Evolutionary conservation across 2,113 vertebrate genomes (phyloP), one percentile per base, ranked within the genome.

Genomic region (Melanostigma gelatinosum): DNA sequence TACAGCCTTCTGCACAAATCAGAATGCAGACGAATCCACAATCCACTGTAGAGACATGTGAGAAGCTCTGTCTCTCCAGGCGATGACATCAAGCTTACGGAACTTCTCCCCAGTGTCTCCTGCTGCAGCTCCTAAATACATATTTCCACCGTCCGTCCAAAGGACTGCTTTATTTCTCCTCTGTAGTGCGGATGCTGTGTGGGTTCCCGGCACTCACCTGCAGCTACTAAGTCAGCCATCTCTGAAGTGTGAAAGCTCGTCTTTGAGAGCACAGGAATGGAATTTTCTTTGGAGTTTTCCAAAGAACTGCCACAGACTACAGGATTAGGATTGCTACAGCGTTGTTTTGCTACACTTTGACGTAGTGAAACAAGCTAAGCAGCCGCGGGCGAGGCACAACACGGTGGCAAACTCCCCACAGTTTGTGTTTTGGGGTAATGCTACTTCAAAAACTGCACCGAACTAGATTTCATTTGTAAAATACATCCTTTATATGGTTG

Each of bases 271-370:
- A 82, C 72, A 74, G 77, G 83, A 79, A 89, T 87, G 76, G 85
- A 88, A 91, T 86, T 92, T 90, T 83, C 69, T 85, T 86, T 84
- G 80, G 77, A 77, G 83, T 87, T 90, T 87, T 80, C 85, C 86
- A 86, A 82, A 85, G 77, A 34, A 87, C 81, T 58, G 83, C 79
- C 84, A 88, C 88, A 79, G 86, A 87, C 85, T 74, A 87, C 82
- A 87, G 82, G 89, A 89, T 91, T 91, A 89, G 87, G 72, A 82
- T 83, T 89, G 92, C 93, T 93, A 63, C 83, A 75, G 93, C 90
- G 85, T 69, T 91, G 87, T 93, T 93, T 93, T 90, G 90, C 87
- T 79, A 90, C 89, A 85, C 87, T 89, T 85, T 91, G 86, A 87
- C 90, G 85, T 86, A 88, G 88, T 72, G 78, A 92, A 91, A 87